phyloP scores from a whole-genome alignment of 2,797 vertebrate genomes.

The Limnodromus scolopaceus region DNA sequence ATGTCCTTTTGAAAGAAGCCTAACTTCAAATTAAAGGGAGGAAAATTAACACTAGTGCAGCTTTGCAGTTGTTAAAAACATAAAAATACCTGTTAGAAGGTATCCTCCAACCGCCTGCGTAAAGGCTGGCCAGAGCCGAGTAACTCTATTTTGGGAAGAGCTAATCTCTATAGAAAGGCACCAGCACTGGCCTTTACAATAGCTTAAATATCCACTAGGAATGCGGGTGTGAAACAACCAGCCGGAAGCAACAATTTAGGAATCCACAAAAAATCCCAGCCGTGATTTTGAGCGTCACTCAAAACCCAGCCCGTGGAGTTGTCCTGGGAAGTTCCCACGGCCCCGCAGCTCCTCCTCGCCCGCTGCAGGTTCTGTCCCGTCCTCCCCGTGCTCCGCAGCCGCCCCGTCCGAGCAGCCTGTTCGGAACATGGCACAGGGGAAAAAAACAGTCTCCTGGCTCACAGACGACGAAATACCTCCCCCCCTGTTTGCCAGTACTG shows the following conservation, averaged over 20 bases:
- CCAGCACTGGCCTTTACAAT: not conserved
- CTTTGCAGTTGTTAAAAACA: not conserved
- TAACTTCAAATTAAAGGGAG: not conserved
- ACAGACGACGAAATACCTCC: not conserved
- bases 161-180: not conserved
- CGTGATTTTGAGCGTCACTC: not conserved
- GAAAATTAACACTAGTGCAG: not conserved
- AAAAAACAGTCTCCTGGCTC: not conserved
- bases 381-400: accelerated
- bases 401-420: accelerated
- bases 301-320: accelerated
- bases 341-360: not conserved
- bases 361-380: not conserved
- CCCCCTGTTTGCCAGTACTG: accelerated
- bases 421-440: accelerated
- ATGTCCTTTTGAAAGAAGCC: not conserved
- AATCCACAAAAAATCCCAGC: not conserved
- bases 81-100: not conserved
- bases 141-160: not conserved
- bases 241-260: not conserved
- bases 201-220: not conserved
- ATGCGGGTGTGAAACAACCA: not conserved
- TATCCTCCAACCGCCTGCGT: accelerated
- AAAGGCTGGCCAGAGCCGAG: not conserved
- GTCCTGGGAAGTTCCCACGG: accelerated